Conservation (phyloP, 2,888 invertebrate species). For the Salpingus planirostris region DNA sequence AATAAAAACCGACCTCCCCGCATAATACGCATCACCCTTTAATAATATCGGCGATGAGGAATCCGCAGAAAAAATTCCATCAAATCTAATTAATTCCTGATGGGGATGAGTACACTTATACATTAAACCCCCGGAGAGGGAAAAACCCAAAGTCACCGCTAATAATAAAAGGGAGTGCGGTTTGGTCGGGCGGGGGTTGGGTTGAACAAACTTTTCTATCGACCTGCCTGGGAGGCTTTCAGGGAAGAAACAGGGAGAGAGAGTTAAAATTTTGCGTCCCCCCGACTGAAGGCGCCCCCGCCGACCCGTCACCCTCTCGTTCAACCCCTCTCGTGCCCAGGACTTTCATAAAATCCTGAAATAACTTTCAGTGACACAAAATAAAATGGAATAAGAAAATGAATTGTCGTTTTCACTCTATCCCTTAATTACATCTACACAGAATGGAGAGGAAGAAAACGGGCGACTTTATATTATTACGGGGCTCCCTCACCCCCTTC, state of each 20-base stretch:
- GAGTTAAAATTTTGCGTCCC: constrained; percentile 29
- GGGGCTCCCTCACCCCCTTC: constrained; percentile 7
- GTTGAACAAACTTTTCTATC: constrained; percentile 34
- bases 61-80: no score
- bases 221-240: constrained; percentile 32
- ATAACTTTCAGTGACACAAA: constrained; percentile 33
- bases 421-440: constrained; percentile 29
- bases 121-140: constrained; percentile 12
- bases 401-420: constrained; percentile 33
- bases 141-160: no score
- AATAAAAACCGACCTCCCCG: no score
- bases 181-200: no score
- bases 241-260: constrained; percentile 30
- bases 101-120: constrained; percentile 24
- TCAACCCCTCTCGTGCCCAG: not conserved
- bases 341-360: constrained; percentile 28
- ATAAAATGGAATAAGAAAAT: constrained; percentile 33
- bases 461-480: no score
- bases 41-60: no score
- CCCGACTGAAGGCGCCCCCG: constrained; percentile 2
- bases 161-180: constrained; percentile 29
- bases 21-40: no score
- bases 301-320: not conserved
- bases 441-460: no score
- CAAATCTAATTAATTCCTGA: no score